Percentiles rank a stretch among this genome's conserved stretches.
phyloP scores from a whole-genome alignment of 1,140 invertebrate species.

The Drosophila watanabei region DNA sequence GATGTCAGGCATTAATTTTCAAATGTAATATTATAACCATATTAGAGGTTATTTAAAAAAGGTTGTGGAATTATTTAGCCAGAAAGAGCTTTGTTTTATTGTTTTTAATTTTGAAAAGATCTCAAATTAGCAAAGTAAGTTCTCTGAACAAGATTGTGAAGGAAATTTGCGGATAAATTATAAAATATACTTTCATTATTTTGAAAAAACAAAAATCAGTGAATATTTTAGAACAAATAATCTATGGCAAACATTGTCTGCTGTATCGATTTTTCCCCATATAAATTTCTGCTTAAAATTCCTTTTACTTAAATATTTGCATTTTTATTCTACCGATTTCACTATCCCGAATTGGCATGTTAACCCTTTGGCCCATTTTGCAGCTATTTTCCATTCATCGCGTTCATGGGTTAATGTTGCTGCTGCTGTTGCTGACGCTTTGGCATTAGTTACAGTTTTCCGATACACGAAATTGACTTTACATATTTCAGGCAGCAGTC shows the following conservation, averaged over 20 bases:
- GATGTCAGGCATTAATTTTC: background rate
- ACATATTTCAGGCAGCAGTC: constrained; percentile 73
- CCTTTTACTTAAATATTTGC: background rate
- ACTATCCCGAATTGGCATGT: background rate
- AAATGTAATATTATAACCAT: background rate
- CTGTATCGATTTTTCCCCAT: background rate
- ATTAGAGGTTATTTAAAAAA: background rate
- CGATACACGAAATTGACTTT: constrained; percentile 78
- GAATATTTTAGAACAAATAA: too few relatives aligned
- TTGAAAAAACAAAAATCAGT: too few relatives aligned
- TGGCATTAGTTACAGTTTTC: constrained; percentile 79
- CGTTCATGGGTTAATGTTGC: constrained; percentile 58
- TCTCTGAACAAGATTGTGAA: fast-evolving
- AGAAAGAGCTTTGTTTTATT: background rate
- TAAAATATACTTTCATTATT: too few relatives aligned
- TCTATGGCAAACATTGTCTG: too few relatives aligned
- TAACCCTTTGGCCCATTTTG: constrained; percentile 5
- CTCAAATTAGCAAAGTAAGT: background rate
- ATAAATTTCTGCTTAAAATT: background rate
- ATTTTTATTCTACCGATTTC: background rate
- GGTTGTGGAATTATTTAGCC: background rate
- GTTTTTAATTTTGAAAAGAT: too few relatives aligned
- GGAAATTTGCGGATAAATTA: background rate
- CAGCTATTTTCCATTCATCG: constrained; percentile 22
- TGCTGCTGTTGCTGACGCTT: constrained; percentile 49